A percentile compares a stretch with the other conserved stretches of the same genome.
Conservation (phyloP, 53 echinoderm and acorn worm species). For the Hippasteria phrygiana region DNA sequence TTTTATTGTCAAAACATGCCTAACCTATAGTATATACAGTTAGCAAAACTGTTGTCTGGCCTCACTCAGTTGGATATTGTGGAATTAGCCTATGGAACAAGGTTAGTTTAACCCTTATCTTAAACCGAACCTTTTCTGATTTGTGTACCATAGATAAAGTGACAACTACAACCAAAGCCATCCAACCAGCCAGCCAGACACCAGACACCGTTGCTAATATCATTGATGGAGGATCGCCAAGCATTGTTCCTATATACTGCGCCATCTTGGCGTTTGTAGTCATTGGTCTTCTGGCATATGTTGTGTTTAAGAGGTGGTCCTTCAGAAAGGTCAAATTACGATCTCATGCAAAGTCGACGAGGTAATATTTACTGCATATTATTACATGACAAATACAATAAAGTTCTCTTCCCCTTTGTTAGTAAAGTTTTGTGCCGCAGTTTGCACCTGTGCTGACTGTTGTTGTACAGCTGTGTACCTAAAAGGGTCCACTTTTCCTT, state of each 20-base stretch:
- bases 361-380: slow-evolving; percentile 36
- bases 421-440: no score
- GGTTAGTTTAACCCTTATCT: no score
- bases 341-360: slow-evolving; percentile 76
- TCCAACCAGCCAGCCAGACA: background rate
- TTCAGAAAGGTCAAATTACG: slow-evolving; percentile 87
- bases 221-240: slow-evolving; percentile 30
- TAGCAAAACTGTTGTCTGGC: no score
- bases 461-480: no score
- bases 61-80: no score
- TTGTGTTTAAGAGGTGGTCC: slow-evolving; percentile 92
- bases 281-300: slow-evolving; percentile 88
- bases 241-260: slow-evolving; percentile 95
- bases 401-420: no score
- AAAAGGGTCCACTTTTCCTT: no score
- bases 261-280: slow-evolving; percentile 84
- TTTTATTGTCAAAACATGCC: no score
- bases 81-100: no score
- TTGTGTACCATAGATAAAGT: background rate
- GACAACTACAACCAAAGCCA: background rate
- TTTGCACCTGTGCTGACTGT: no score
- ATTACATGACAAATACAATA: background rate
- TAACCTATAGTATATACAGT: no score
- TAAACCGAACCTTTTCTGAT: slow-evolving; percentile 8
- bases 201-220: slow-evolving; percentile 8